These are phyloP conservation scores for Eptesicus fuscus DNA, from an alignment of 2,113 vertebrate species.

Conservation along the genomic window DNA sequence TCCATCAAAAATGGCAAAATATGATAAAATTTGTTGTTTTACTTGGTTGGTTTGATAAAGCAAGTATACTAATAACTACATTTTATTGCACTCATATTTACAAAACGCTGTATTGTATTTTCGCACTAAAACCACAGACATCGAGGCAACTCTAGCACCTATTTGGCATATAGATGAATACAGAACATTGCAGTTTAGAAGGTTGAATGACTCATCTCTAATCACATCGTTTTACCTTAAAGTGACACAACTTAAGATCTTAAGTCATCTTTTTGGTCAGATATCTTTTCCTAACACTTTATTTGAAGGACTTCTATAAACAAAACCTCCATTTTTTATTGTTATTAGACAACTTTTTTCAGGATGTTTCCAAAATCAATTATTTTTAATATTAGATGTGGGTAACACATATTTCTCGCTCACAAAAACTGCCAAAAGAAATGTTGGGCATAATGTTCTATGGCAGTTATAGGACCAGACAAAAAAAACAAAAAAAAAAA, in stretches of 20 bases:
- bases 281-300: background rate
- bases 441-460: background rate
- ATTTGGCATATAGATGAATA: background rate
- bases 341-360: background rate
- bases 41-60: background rate
- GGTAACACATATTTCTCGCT: background rate
- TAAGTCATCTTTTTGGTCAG: background rate
- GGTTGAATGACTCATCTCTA: background rate
- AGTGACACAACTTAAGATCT: background rate
- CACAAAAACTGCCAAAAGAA: background rate
- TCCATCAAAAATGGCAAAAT: background rate
- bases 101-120: background rate
- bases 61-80: background rate
- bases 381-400: background rate
- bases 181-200: background rate
- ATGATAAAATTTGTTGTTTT: background rate
- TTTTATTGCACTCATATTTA: background rate
- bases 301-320: background rate
- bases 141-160: accelerated
- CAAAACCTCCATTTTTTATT: background rate
- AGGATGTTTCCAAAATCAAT: background rate
- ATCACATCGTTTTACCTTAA: background rate
- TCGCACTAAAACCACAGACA: background rate
- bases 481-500: background rate
- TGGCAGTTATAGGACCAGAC: background rate